A percentile compares a stretch with the other conserved stretches of the same genome.
Evolutionary conservation across 2,113 vertebrate species (phyloP).

Genomic region (Polypterus bichir): DNA sequence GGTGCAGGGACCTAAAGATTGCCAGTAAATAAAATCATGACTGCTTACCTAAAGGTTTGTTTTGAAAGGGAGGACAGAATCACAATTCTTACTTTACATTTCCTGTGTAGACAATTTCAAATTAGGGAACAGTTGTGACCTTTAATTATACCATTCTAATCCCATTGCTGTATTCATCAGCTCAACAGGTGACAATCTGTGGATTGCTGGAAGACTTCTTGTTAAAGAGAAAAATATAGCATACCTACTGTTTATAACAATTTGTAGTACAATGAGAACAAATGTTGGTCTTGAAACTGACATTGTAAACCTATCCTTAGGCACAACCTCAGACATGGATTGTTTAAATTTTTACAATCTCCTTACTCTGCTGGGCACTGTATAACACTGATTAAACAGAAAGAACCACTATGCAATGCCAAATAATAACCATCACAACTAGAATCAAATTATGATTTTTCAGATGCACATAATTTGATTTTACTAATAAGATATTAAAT

Average conservation of each 20-base stretch:
- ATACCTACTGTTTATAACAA: constrained; percentile 28
- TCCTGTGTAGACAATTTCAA: not conserved
- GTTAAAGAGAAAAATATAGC: constrained; percentile 25
- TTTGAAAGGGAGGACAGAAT: no score
- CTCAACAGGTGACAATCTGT: constrained; percentile 9
- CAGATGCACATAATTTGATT: no score
- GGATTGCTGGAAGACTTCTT: constrained; percentile 18
- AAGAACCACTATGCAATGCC: no score
- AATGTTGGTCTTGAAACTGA: constrained; percentile 45
- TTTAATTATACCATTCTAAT: constrained; percentile 24
- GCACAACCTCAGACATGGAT: constrained; percentile 10
- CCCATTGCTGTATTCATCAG: constrained; percentile 21
- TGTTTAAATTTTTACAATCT: not conserved
- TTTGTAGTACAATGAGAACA: constrained; percentile 26
- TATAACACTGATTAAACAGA: no score
- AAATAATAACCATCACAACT: no score
- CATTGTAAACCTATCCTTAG: constrained; percentile 31
- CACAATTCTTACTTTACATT: no score
- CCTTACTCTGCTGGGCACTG: not conserved
- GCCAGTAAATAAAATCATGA: no score
- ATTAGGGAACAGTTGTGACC: constrained; percentile 20
- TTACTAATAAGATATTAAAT: no score
- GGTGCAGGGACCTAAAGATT: no score
- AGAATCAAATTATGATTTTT: no score
- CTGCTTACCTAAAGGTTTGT: no score